Evolutionary conservation across 2,113 vertebrate genomes (phyloP).

Genomic region (Hypocryptadius cinnamomeus): DNA sequence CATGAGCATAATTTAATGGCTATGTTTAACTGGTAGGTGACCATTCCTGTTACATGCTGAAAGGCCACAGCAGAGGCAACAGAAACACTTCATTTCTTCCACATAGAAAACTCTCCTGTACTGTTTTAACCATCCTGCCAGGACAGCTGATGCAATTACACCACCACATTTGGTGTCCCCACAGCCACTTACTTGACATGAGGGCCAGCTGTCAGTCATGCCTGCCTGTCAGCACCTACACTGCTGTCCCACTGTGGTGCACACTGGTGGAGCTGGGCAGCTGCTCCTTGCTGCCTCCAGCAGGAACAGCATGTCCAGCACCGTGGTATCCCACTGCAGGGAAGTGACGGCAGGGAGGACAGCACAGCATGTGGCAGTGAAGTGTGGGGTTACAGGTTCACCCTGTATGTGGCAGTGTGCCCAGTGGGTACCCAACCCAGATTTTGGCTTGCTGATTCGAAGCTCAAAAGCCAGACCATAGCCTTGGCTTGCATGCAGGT

Average conservation of each 20-base stretch:
- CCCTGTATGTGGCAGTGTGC: neutral
- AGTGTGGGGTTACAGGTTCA: neutral
- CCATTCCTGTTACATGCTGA: neutral
- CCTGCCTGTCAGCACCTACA: neutral
- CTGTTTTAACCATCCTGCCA: neutral
- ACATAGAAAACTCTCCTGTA: neutral
- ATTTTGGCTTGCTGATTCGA: neutral
- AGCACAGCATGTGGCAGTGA: neutral
- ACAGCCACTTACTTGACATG: neutral
- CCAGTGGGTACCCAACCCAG: neutral
- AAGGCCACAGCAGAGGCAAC: neutral
- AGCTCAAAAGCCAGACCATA: neutral
- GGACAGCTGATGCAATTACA: neutral
- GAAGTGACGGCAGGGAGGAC: neutral
- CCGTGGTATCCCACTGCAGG: fast-evolving
- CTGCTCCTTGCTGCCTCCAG: neutral
- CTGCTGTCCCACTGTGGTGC: neutral
- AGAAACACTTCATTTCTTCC: neutral
- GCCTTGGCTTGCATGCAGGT: neutral
- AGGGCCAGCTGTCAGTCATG: neutral
- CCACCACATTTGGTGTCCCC: neutral
- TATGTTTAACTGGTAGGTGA: neutral
- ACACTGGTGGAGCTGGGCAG: neutral
- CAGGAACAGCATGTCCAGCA: neutral
- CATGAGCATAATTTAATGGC: neutral